Conservation (phyloP, 2,797 vertebrate genomes). For the Enteromius mattozi region DNA sequence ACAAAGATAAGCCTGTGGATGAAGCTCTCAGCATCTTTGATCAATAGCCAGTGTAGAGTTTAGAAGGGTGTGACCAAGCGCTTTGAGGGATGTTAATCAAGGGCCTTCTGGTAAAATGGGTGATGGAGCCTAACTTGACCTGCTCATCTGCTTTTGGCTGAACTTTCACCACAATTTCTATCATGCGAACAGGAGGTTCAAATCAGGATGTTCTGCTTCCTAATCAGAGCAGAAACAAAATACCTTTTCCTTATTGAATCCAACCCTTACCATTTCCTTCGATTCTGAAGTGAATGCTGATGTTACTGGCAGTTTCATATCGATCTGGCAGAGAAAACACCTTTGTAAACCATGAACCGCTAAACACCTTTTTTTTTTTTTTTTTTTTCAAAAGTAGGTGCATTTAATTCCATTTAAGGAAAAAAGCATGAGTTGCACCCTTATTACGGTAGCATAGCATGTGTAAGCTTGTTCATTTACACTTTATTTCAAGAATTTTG, state of each 20-base stretch:
- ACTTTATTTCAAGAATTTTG: conserved; percentile 32
- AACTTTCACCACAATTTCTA: neutral
- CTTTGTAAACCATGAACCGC: neutral
- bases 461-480: conserved; percentile 38
- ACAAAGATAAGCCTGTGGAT: conserved; percentile 57
- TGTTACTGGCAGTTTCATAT: conserved; percentile 12
- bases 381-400: neutral
- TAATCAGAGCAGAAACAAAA: conserved; percentile 28
- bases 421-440: neutral
- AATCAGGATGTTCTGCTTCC: conserved; percentile 15
- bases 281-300: conserved; percentile 6
- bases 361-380: neutral
- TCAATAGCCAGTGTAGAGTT: conserved; percentile 46
- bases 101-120: conserved; percentile 14
- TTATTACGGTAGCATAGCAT: conserved; percentile 2
- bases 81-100: conserved; percentile 17
- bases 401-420: conserved; percentile 16
- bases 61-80: conserved; percentile 44
- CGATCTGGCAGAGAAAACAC: conserved; percentile 9
- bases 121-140: conserved; percentile 17
- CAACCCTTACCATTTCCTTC: conserved; percentile 5
- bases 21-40: conserved; percentile 53
- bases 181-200: conserved; percentile 16
- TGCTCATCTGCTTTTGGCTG: conserved; percentile 3
- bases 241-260: neutral